phyloP scores from a whole-genome alignment of 2,113 vertebrate genomes.

The Passer montanus region DNA sequence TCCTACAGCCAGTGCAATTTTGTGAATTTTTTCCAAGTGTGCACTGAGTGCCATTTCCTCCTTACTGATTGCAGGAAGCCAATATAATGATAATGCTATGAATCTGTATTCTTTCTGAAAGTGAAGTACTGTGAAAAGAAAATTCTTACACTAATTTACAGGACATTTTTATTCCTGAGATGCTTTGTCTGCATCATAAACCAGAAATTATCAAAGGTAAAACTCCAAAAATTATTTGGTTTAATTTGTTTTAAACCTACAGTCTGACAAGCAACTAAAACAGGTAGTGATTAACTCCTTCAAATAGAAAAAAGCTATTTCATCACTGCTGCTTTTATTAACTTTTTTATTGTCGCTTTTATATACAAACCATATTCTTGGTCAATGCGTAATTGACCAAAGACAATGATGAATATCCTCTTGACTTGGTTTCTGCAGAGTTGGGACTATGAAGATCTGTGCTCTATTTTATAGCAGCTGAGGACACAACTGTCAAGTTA shows the following conservation, averaged over 20 bases:
- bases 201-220: neutral
- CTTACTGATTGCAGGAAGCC: slow-evolving; percentile 41
- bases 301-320: neutral
- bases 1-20: slow-evolving; percentile 55
- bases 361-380: neutral
- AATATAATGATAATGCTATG: slow-evolving; percentile 29
- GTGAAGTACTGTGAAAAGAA: neutral
- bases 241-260: neutral
- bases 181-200: neutral
- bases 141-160: neutral
- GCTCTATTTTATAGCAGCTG: neutral
- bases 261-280: neutral
- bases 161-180: neutral
- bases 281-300: neutral
- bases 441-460: neutral
- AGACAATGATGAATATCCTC: neutral
- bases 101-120: slow-evolving; percentile 32
- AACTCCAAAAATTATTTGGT: neutral
- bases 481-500: neutral
- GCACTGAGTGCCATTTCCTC: slow-evolving; percentile 65
- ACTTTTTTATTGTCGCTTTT: neutral
- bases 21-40: slow-evolving; percentile 39
- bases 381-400: neutral
- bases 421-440: neutral
- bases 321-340: neutral